Base-by-base conservation (phyloP, 2,113 vertebrate species). In the Silurus glanis region DNA sequence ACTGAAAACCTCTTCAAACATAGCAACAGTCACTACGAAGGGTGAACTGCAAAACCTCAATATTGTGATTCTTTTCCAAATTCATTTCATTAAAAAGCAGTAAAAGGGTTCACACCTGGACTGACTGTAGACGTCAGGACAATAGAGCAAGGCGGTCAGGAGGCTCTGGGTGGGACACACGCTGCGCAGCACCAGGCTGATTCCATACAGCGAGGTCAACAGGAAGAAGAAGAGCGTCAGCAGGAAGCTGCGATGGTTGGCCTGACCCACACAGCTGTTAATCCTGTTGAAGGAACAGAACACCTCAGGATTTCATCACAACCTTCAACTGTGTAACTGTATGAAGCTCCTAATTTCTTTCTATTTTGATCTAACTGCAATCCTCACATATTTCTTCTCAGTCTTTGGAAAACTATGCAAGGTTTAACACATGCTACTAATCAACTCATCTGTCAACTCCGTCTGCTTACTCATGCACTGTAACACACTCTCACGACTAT, bases 211-310 rank as follows among this genome's bases (percentile, higher is more conserved):
- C 0, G 98, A 97, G 45, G 98, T 99, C 84, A 95, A 91, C 93
- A 97, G 94, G 96, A 99, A 99, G 94, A 96, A 83, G 89, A 94
- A 87, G 61, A 99, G 97, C 0, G 95, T 96, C 87, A 99, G 95
- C 90, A 99, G 95, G 93, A 99, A 99, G 85, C 95, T 96, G 89
- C 94, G 94, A 91, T 99, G 98, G 91, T 99, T 99, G 89, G 94
- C 94, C 92, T 97, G 96, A 78, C 98, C 98, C 90, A 99, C 97
- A 62, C 98, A 99, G 96, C 94, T 97, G 94, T 99, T 98, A 92
- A 99, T 98, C 98, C 98, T 99, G 92, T 91, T 72, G 37, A 82
- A 66, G 85, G 25, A 75, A 89, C 85, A 87, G n/a, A 64, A 85
- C 53, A 90, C 8, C 9, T 80, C 17, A 59, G 25, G 55, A 37